Evolutionary conservation across 1,140 invertebrate species (phyloP).

Genomic region (Zelostemma sp.): DNA sequence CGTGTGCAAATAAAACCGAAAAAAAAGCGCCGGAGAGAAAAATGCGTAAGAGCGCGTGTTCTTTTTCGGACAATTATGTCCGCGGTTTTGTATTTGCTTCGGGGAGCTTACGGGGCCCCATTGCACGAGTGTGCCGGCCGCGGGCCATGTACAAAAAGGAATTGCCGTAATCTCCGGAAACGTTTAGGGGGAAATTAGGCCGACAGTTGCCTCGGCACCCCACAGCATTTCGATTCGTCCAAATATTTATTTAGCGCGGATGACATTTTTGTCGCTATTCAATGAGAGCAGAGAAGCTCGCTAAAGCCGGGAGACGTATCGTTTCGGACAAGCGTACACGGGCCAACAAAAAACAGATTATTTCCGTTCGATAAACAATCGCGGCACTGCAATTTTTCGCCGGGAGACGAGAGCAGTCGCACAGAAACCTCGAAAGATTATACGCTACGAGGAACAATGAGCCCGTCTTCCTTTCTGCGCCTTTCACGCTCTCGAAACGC

Average conservation of each 20-base stretch:
- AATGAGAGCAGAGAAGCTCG: not conserved
- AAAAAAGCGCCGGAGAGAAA: slow-evolving; percentile 9
- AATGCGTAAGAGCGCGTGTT: not conserved
- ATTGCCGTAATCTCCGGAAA: slow-evolving; percentile 68
- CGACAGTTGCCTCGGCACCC: slow-evolving; percentile 59
- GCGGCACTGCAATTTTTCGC: not conserved
- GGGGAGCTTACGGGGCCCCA: slow-evolving; percentile 46
- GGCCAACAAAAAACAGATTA: not conserved
- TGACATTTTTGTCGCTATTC: slow-evolving; percentile 21
- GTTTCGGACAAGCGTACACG: not conserved
- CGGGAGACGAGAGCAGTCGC: not conserved
- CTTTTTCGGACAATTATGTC: slow-evolving; percentile 38
- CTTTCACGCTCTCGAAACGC: not conserved
- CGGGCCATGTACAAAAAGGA: slow-evolving; percentile 59
- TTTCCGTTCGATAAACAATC: not conserved
- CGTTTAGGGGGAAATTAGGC: slow-evolving; percentile 69
- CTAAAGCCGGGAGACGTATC: not conserved
- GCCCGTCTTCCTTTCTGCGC: not conserved
- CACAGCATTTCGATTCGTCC: slow-evolving; percentile 51
- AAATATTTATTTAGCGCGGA: slow-evolving; percentile 59
- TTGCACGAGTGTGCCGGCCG: slow-evolving; percentile 35
- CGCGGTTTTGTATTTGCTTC: slow-evolving; percentile 39
- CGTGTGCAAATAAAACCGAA: slow-evolving; percentile 8
- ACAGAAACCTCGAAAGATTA: not conserved
- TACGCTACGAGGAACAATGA: slow-evolving; percentile 9